phyloP scores from a whole-genome alignment of 2,797 vertebrate genomes.

The Lates japonicus region DNA sequence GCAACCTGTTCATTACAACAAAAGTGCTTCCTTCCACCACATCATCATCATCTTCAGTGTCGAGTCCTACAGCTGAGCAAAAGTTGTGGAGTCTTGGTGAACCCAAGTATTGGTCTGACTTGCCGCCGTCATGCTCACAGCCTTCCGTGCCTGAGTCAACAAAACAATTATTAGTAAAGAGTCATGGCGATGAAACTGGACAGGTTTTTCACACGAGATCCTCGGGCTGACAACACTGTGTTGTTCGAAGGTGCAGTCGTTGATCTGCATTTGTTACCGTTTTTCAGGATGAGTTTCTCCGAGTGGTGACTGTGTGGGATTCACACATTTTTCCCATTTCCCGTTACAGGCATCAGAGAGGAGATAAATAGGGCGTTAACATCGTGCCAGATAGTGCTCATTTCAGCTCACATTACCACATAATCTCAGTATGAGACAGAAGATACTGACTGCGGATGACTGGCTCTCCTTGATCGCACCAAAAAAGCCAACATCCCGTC shows the following conservation, averaged over 20 bases:
- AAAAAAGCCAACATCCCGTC: too few species aligned
- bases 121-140: not conserved
- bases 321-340: conserved; percentile 39
- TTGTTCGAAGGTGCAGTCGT: not conserved
- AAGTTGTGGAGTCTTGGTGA: not conserved
- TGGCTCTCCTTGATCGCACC: not conserved
- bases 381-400: not conserved
- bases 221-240: not conserved
- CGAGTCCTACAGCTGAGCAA: not conserved
- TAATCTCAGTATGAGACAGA: conserved; percentile 44
- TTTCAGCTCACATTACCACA: conserved; percentile 30
- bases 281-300: conserved; percentile 24
- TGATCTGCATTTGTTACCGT: conserved; percentile 14
- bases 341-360: too few species aligned
- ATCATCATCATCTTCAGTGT: too few species aligned
- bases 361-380: too few species aligned
- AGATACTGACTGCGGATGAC: conserved; percentile 18
- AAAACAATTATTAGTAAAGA: conserved; percentile 1
- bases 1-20: too few species aligned
- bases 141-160: conserved; percentile 9
- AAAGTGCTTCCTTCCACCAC: not conserved
- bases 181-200: not conserved
- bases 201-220: not conserved
- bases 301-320: conserved; percentile 13
- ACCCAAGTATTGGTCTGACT: not conserved